Percentiles rank a stretch among this genome's conserved stretches.
Evolutionary conservation across 2,113 vertebrate species (phyloP).

Genomic region (Lasiurus borealis): DNA sequence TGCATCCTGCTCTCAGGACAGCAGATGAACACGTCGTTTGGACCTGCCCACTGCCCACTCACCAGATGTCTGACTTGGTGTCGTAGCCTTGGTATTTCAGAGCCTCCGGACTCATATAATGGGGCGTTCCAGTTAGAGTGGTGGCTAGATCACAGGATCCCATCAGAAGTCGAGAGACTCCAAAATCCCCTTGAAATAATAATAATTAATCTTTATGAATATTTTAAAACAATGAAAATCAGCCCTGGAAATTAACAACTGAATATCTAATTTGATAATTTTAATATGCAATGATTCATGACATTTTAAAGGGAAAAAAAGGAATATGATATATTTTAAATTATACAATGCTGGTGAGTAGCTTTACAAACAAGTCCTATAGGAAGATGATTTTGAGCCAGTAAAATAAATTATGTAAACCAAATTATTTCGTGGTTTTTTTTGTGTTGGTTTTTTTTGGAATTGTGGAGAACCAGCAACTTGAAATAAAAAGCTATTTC

Average conservation of each 20-base stretch:
- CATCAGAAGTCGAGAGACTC: slow-evolving; percentile 92
- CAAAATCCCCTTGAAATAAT: slow-evolving; percentile 91
- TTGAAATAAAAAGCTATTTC: slow-evolving; percentile 12
- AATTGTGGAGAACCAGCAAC: slow-evolving; percentile 1
- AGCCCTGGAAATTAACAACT: slow-evolving; percentile 34
- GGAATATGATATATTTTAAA: slow-evolving; percentile 32
- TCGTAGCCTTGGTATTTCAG: slow-evolving; percentile 92
- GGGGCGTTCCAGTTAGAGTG: slow-evolving; percentile 92
- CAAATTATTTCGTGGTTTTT: slow-evolving; percentile 2
- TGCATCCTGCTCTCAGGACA: rapidly evolving
- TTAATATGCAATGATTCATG: neutral
- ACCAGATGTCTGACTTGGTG: slow-evolving; percentile 95
- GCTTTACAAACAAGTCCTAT: neutral
- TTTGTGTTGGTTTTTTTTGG: neutral
- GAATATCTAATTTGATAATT: neutral
- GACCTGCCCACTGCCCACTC: slow-evolving; percentile 67
- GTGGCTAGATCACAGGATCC: slow-evolving; percentile 93
- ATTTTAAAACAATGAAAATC: slow-evolving; percentile 28
- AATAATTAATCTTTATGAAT: slow-evolving; percentile 62
- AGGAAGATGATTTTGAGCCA: neutral
- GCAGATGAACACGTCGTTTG: neutral
- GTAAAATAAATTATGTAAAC: neutral
- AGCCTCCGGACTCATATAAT: slow-evolving; percentile 94
- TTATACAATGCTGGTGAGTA: neutral
- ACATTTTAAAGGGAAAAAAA: slow-evolving; percentile 31